Base-by-base conservation (phyloP, 2,797 vertebrate species). In the Phoebastria nigripes region DNA sequence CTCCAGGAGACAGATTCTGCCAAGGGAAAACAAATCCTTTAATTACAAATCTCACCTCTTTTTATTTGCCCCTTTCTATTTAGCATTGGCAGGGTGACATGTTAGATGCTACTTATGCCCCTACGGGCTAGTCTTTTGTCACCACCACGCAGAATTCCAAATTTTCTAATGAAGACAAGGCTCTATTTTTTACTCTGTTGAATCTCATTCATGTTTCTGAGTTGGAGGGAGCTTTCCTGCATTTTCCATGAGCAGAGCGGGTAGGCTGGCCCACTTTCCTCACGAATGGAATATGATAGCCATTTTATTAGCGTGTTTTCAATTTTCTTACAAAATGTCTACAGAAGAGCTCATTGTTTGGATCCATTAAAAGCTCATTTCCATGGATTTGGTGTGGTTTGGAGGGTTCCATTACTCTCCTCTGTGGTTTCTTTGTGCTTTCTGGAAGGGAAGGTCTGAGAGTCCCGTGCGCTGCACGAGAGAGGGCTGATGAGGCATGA, bases 361-460 rank as follows among this genome's bases (percentile, higher is more conserved):
- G 72, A 31, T 69, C 89, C 82, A 44, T 21, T 52, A 56, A 42
- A 85, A 54, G 71, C 94, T 95, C 82, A 26, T 93, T 95, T 61
- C 72, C 89, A 82, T 51, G 87, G 79, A 90, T 91, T 91, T 96
- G 92, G 94, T 74, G 82, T 58, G 87, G 56, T 87, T 92, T 94
- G 89, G 81, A 65, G 81, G 59, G 4, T 82, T 85, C 87, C 87
- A 42, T 49, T 56, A 13, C 41, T 31, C 71, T 49, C 5, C 58
- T 89, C 89, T 70, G 94, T 59, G 94, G 82, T 44, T 95, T 62
- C 82, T 90, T 89, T 96, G 90, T 91, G 85, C 82, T 94, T 67
- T 51, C 69, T 89, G 83, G 66, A 82, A 87, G 39, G 62, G 70
- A 51, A 87, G 71, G 52, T 37, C 61, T 25, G 35, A 1, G 15